Evolutionary conservation across 2,888 invertebrate genomes (phyloP), one percentile per base, ranked within the genome.

Genomic region (Pristionchus exspectatus): DNA sequence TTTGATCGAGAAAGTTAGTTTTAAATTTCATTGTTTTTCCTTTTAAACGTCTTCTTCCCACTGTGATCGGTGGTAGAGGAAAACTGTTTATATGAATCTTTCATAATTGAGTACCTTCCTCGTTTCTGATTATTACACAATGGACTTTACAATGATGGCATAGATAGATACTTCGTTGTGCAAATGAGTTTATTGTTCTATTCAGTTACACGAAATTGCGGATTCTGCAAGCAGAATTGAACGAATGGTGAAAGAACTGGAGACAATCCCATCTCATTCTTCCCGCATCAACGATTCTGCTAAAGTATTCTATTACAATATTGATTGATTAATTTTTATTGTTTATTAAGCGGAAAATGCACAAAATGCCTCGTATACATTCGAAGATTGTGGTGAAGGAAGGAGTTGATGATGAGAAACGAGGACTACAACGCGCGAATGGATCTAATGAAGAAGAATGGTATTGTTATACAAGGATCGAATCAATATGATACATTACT

Each of bases 1-100:
- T 50, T 54, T 81, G 44, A 81, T 81, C 14, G 81, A 81, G 14
- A 81, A 81, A 44, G 81, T 81, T 27, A 27, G 81, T 38, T 50
- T 10, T 7, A 3, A 50, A 50, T 50, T 50, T 50, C 38, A 38
- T 38, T 38, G 5, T 38, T 38, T 38, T 38, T 38, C 38, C 38
- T 38, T 38, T 38, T 38, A 38, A 38, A 38, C 38, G 38, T 38
- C 38, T 38, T 38, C 38, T 2, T 3, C n/a, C 38, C 5, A 38
- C 38, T 38, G 44, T 10, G 44, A 50, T 50, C 10, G n/a, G 12
- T 9, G 44, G 44, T 9, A 3, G 10, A 50, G 9, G 44, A 50
- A 50, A 7, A 9, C 7, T 50, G 12, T 50, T 10, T 69, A 50
- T 50, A 50, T 12, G 44, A 50, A 69, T 69, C 24, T 69, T n/a